Base-by-base conservation (phyloP, 2,888 invertebrate genomes). In the Antheraea yamamai region DNA sequence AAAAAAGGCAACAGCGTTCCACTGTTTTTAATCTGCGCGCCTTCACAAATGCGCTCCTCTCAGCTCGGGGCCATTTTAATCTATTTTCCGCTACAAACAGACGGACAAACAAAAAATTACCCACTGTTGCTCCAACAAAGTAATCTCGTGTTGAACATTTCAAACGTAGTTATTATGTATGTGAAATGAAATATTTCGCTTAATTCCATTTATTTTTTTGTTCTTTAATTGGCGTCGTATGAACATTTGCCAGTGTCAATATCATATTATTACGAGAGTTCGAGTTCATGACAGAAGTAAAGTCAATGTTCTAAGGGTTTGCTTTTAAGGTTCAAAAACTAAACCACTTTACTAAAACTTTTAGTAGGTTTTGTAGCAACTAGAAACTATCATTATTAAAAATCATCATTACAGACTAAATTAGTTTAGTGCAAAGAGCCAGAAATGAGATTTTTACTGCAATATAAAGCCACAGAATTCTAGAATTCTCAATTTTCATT, bases 1-100 rank as follows among this genome's bases (percentile, higher is more conserved):
- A 86, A 85, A n/a, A 86, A 87, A 81, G 80, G 16, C 81, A 85
- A 81, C 80, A 82, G 78, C 83, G 88, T 89, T 87, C 81, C 88
- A 85, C 82, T 87, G 88, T 89, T 93, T 93, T 94, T 93, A 94
- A 93, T 93, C 91, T 93, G 88, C 89, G 84, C 89, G 89, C 91
- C 88, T 92, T 91, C 89, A 88, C 89, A 87, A 85, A 86, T 87
- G 81, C 77, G 82, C 85, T 86, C 85, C 87, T 88, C 88, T 86
- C 84, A 87, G 92, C 93, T 84, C 78, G 83, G 78, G 91, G 93
- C 90, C 85, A 89, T 93, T 94, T 94, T 93, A 94, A 94, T 93
- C 91, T 92, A 87, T 91, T 91, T 89, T 85, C 88, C 84, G 81
- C 84, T 85, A 82, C 83, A 84, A 81, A 87, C 86, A 86, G 87